phyloP scores from a whole-genome alignment of 2,797 vertebrate genomes.

The Apogon hyalosoma region DNA sequence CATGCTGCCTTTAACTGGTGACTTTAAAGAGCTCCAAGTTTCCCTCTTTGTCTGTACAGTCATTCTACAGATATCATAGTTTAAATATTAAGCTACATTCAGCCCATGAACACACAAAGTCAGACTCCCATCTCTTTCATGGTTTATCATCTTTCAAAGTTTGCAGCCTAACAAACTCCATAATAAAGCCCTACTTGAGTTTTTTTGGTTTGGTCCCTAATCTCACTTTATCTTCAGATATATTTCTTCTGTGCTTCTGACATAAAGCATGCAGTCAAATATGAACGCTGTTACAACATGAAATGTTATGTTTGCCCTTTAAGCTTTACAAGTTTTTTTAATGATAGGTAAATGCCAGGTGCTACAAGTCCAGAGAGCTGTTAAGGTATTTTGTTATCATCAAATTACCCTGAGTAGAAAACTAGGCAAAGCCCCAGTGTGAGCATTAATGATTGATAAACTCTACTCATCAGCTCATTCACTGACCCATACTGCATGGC shows the following conservation, averaged over 20 bases:
- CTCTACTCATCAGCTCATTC: slow-evolving; percentile 41
- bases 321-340: slow-evolving; percentile 31
- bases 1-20: slow-evolving; percentile 34
- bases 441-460: slow-evolving; percentile 79
- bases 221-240: slow-evolving; percentile 23
- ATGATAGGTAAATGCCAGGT: slow-evolving; percentile 37
- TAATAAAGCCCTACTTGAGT: slow-evolving; percentile 13
- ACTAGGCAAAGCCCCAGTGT: slow-evolving; percentile 53
- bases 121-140: slow-evolving; percentile 16
- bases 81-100: too few relatives aligned
- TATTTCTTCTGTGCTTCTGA: slow-evolving; percentile 7
- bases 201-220: slow-evolving; percentile 12
- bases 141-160: neutral
- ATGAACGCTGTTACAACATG: neutral
- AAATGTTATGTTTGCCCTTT: slow-evolving; percentile 48
- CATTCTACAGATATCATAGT: neutral
- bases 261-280: slow-evolving; percentile 21
- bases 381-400: slow-evolving; percentile 65
- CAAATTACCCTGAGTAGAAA: slow-evolving; percentile 41
- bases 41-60: slow-evolving; percentile 33
- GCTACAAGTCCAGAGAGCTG: slow-evolving; percentile 27
- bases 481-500: slow-evolving; percentile 1
- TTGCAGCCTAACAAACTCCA: neutral
- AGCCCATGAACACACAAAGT: slow-evolving; percentile 6
- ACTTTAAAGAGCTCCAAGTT: slow-evolving; percentile 24